Evolutionary conservation across 2,888 invertebrate genomes (phyloP).

Genomic region (Cheilosia grossa): DNA sequence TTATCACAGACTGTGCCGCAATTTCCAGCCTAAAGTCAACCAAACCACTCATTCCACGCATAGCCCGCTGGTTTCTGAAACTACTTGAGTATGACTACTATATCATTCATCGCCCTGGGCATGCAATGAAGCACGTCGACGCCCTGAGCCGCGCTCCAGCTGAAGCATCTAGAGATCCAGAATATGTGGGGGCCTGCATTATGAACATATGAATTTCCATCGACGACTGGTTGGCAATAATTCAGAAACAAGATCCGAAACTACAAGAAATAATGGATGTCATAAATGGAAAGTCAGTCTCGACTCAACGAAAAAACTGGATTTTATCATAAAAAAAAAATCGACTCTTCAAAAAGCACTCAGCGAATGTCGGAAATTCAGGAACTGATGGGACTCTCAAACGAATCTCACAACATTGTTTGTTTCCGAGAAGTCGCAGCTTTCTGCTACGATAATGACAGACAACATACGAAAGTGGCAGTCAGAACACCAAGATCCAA

Average conservation of each 20-base stretch:
- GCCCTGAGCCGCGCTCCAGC: slow-evolving; percentile 47
- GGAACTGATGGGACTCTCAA: slow-evolving; percentile 44
- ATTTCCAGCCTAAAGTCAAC: slow-evolving; percentile 4
- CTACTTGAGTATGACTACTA: too few relatives aligned
- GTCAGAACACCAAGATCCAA: slow-evolving; percentile 44
- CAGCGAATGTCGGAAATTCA: slow-evolving; percentile 46
- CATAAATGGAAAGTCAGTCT: background rate
- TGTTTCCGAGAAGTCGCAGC: slow-evolving; percentile 43
- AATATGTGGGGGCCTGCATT: slow-evolving; percentile 28
- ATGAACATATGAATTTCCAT: slow-evolving; percentile 1
- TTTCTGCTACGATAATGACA: slow-evolving; percentile 37
- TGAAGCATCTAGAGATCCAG: slow-evolving; percentile 6
- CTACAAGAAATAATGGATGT: slow-evolving; percentile 20
- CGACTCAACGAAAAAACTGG: slow-evolving; percentile 10
- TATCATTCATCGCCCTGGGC: too few relatives aligned
- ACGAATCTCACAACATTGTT: slow-evolving; percentile 25
- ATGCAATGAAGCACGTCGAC: slow-evolving; percentile 62
- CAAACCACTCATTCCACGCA: too few relatives aligned
- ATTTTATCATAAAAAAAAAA: slow-evolving; percentile 29
- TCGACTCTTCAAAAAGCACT: slow-evolving; percentile 34
- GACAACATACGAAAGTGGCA: slow-evolving; percentile 41
- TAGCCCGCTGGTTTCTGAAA: too few relatives aligned
- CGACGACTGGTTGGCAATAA: background rate
- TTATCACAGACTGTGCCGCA: background rate
- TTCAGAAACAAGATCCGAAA: background rate